Base-by-base conservation (phyloP, 1,140 invertebrate species). In the Pogonomyrmex barbatus region DNA sequence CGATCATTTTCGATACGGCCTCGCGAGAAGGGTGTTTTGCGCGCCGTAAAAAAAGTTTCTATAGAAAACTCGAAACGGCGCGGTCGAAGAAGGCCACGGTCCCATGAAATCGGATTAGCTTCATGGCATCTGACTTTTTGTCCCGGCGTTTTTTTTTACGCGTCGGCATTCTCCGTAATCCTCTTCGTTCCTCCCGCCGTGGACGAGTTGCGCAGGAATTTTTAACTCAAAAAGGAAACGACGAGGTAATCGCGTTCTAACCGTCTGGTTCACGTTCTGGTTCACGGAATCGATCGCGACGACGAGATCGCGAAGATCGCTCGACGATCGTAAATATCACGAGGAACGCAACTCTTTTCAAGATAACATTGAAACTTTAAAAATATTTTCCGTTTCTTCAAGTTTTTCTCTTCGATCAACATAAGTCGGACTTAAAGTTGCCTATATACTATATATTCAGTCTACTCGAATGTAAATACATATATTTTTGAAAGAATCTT, bases 1-100 rank as follows among this genome's bases (percentile, higher is more conserved):
- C 56, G 73, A 88, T 89, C 88, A 89, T 91, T 90, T 76, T 73
- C 63, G 54, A 87, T 67, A 86, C 50, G 75, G 45, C 62, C 58
- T 36, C 71, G 24, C 17, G 76, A 65, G 76, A 78, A 78, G 76
- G 76, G 30, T 78, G 76, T 50, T 56, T 30, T 47, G 17, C 50
- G 30, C 42, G 39, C 36, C 39, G 65, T 8, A 24, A 73, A 68
- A 71, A 63, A 78, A 67, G 81, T 63, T 75, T 62, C 85, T 24
- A 70, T 5, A 58, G 47, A 39, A 81, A 87, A 88, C 73, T 89
- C 71, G 77, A 76, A 85, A 87, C 77, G 24, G 24, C 79, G 67
- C n/a, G 42, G 14, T 52, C 14, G 30, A 63, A 17, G 60, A 68
- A 47, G 42, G 75, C 45, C 50, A 58, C 6, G 17, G 6, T 52